Percentiles rank a stretch among this genome's conserved stretches.
Evolutionary conservation across 1,140 invertebrate genomes (phyloP).

Genomic region (Anthonomus grandis): DNA sequence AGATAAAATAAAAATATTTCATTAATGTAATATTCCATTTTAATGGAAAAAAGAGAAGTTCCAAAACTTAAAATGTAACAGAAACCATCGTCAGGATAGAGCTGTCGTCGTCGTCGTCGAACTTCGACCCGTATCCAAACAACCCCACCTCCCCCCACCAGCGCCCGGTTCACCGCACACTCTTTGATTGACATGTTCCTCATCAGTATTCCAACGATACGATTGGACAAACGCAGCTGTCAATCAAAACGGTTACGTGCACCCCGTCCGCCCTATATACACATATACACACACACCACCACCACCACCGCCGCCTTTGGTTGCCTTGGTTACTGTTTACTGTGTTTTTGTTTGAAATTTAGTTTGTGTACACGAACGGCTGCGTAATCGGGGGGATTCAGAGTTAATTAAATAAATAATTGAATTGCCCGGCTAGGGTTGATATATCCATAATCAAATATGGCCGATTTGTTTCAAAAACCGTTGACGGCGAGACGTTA

Average conservation of each 20-base stretch:
- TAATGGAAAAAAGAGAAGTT: no score
- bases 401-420: constrained; percentile 22
- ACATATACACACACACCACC: constrained; percentile 15
- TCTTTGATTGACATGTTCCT: constrained; percentile 51
- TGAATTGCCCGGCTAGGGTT: constrained; percentile 11
- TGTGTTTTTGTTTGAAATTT: constrained; percentile 32
- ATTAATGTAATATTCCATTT: no score
- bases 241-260: constrained; percentile 54
- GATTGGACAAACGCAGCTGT: constrained; percentile 59
- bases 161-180: no score
- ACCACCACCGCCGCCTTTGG: no score
- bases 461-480: background rate
- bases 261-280: constrained; percentile 19
- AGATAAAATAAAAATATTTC: no score
- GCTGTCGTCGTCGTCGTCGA: no score
- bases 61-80: no score
- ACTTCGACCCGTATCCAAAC: no score
- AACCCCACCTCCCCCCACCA: no score
- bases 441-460: background rate
- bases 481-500: no score
- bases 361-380: constrained; percentile 19
- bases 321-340: constrained; percentile 22
- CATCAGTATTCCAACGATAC: constrained; percentile 60
- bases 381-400: constrained; percentile 20
- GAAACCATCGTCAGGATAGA: no score